These are phyloP conservation scores for Tricholauxania praeusta DNA, from an alignment of 2,888 invertebrate species.

Conservation along the genomic window DNA sequence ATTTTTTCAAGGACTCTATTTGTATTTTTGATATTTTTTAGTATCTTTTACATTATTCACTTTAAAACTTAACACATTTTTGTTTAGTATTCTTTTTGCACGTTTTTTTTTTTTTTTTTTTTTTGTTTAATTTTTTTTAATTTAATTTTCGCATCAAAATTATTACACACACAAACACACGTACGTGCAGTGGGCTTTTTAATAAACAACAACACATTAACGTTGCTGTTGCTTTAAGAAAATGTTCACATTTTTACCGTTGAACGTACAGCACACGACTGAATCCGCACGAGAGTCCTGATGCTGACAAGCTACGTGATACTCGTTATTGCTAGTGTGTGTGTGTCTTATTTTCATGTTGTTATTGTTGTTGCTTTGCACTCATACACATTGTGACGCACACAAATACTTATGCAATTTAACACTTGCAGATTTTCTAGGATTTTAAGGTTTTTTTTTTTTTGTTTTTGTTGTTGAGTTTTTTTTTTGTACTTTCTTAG, in stretches of 20 bases:
- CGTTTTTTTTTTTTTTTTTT: no score
- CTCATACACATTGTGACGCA: constrained; percentile 7
- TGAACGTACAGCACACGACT: constrained; percentile 24
- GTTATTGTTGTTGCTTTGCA: constrained; percentile 26
- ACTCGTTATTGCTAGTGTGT: constrained; percentile 4
- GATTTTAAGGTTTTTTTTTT: background rate
- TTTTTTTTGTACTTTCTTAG: background rate
- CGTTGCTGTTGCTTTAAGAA: no score
- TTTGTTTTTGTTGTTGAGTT: background rate
- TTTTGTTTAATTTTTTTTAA: no score
- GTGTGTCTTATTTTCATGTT: constrained; percentile 15
- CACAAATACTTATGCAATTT: constrained; percentile 20
- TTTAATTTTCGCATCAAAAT: no score
- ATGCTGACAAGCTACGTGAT: background rate
- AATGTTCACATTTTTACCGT: constrained; percentile 17
- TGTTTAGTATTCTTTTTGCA: background rate
- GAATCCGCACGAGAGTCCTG: constrained; percentile 13
- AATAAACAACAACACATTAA: no score
- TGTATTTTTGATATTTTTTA: background rate
- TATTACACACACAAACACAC: constrained; percentile 4
- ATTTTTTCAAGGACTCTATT: background rate
- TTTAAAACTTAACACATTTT: background rate
- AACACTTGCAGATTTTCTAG: constrained; percentile 24
- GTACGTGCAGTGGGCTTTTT: background rate
- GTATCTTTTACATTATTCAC: background rate